Evolutionary conservation across 2,797 vertebrate species (phyloP), one percentile per base, ranked within the genome.

Genomic region (Echeneis naucrates): DNA sequence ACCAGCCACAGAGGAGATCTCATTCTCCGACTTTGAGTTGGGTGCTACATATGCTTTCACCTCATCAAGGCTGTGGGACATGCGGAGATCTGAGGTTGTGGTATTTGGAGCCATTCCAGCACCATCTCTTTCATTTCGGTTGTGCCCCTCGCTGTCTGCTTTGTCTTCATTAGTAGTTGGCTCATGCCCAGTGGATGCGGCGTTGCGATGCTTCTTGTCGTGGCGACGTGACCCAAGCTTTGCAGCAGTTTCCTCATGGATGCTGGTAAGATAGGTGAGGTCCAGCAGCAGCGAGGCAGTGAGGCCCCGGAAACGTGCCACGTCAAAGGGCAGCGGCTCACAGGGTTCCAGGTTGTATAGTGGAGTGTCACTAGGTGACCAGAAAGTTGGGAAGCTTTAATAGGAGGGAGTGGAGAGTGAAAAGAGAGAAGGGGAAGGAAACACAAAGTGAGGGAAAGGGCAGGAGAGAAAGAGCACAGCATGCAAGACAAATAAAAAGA

Each of bases 301-400:
- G 87, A 99, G 94, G 74, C 98, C 98, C 27, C 96, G 95, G 88
- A 99, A 97, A 87, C 96, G 95, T 0, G 96, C 94, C 85, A 99
- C 97, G 8, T 99, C 98, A 42, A 99, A 99, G 40, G 96, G 95
- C 92, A 98, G 94, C 2, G 98, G 97, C 89, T 99, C 98, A 12
- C 97, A 98, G 48, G 98, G 97, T 68, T 99, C 98, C 97, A 99
- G 94, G 93, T 99, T 99, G 95, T 98, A 99, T 75, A 99, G 65
- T 0, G 98, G 98, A 72, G 98, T 99, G 95, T 99, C 98, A 97
- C 98, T 99, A 98, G 98, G 97, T 87, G 97, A 99, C 97, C 98
- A 99, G 95, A 99, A 99, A 98, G 96, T 97, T 97, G 97, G 97
- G 97, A 98, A 99, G 97, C 97, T 98, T 99, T 97, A 97, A 97